Base-by-base conservation (phyloP, 2,113 vertebrate genomes). In the Gila orcuttii region DNA sequence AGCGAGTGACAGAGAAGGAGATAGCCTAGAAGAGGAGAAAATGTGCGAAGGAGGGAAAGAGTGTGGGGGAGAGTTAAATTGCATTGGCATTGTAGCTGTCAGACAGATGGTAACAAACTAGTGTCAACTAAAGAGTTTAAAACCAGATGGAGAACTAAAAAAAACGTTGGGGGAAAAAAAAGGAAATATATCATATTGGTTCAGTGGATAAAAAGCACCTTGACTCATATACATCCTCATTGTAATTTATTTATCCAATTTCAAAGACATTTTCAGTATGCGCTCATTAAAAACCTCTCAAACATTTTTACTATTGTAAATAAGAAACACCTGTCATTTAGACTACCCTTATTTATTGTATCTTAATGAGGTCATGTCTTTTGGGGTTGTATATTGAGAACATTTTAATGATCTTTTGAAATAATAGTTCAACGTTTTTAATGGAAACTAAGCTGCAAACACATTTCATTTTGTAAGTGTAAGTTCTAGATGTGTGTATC, bases 1-100 rank as follows among this genome's bases (percentile, higher is more conserved):
- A 55, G 52, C 68, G 17, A 78, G 62, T 71, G 64, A 71, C 39
- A 86, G 82, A 59, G 33, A 59, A 17, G 75, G 82, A 87, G 31
- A 79, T 59, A 10, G 42, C 42, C 2, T 42, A 50, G 79, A 57
- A 79, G 23, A 84, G 21, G 47, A 86, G 60, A 75, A 39, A 50
- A 62, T 55, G 73, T 45, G 68, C 8, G 13, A 84, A 59, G 68
- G 77, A 76, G 42, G 60, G 57, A 75, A 69, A 82, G 68, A 15
- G 42, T 71, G 23, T 75, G 59, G 39, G 52, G n/a, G 68, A 84
- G 28, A 57, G 77, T 76, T 84, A 42, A 71, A 50, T 45, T 78
- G 60, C 79, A 47, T 81, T 66, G 79, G 57, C 79, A 80, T 28
- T 80, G 23, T 45, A 45, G 4, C 66, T 73, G 45, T 52, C 47